phyloP scores from a whole-genome alignment of 2,888 invertebrate genomes.

The Hecatera dysodea region DNA sequence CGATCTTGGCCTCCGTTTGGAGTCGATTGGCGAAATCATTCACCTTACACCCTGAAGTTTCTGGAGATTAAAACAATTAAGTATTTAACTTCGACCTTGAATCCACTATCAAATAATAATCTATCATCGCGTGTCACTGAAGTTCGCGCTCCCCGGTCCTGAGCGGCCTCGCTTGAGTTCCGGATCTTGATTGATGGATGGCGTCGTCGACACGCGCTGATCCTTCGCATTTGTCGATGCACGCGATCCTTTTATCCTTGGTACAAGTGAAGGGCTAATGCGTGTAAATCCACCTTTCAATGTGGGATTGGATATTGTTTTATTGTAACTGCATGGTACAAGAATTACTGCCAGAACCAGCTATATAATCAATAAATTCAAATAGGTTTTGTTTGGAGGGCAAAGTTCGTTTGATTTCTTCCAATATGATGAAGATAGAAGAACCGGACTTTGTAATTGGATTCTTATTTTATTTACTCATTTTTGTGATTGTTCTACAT shows the following conservation, averaged over 20 bases:
- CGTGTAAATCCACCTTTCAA: conserved; percentile 18
- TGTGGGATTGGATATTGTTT: conserved; percentile 10
- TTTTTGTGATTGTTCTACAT: conserved; percentile 4
- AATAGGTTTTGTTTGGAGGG: conserved; percentile 17
- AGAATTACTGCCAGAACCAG: conserved; percentile 10
- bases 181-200: conserved; percentile 83
- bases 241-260: conserved; percentile 71
- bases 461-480: conserved; percentile 14
- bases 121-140: conserved; percentile 35
- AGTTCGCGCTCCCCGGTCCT: conserved; percentile 47
- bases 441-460: conserved; percentile 1
- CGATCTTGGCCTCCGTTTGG: conserved; percentile 27
- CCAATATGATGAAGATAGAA: conserved; percentile 6
- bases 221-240: conserved; percentile 75
- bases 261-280: conserved; percentile 63
- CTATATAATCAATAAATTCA: conserved; percentile 5
- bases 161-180: conserved; percentile 73
- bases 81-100: conserved; percentile 11
- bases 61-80: background rate
- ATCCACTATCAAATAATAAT: conserved; percentile 14
- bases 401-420: conserved; percentile 18
- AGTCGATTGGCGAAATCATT: conserved; percentile 36
- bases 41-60: background rate
- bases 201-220: conserved; percentile 71
- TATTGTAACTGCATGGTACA: conserved; percentile 8